Evolutionary conservation across 2,113 vertebrate species (phyloP), one percentile per base, ranked within the genome.

Genomic region (Orycteropus afer): DNA sequence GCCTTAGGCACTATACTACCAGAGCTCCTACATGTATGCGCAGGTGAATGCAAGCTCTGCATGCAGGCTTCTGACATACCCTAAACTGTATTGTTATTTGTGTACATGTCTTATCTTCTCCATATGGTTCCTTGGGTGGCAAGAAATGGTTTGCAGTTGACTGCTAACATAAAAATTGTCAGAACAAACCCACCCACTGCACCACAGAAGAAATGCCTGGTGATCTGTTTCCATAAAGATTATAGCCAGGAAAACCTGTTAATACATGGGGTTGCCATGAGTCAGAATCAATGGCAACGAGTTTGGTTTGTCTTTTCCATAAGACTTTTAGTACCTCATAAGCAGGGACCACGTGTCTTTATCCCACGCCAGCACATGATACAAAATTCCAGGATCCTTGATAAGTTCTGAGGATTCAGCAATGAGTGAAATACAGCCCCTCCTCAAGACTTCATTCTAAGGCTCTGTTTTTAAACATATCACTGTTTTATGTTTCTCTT

Each of bases 31-130:
- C 49, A 29, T 42, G 23, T 42, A 29, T 42, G 23, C n/a, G 40
- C 5, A 27, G 0, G 0, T 45, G 61, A 8, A 2, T n/a, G 34
- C 1, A 11, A 1, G 3, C 15, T 0, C 37, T 22, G 51, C 51
- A 51, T 37, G 59, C 29, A 27, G 51, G 15, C 20, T 0, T 1
- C 0, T 13, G 29, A 8, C 14, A 4, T 4, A 22, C 29, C 0
- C 69, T 37, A 23, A 29, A 13, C 27, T 63, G 47, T n/a, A 11
- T 3, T 57, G 61, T 17, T 84, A 4, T 86, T 67, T 83, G 59
- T 51, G 90, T 32, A 13, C 5, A 1, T 3, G 2, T 45, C n/a
- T 59, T 51, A 14, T 49, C 14, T 82, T 22, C 22, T 78, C n/a
- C 7, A 12, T 71, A 23, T 40, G 7, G 37, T 40, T 71, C 34